phyloP scores from a whole-genome alignment of 1,140 invertebrate species.

The Chlorops oryzae region DNA sequence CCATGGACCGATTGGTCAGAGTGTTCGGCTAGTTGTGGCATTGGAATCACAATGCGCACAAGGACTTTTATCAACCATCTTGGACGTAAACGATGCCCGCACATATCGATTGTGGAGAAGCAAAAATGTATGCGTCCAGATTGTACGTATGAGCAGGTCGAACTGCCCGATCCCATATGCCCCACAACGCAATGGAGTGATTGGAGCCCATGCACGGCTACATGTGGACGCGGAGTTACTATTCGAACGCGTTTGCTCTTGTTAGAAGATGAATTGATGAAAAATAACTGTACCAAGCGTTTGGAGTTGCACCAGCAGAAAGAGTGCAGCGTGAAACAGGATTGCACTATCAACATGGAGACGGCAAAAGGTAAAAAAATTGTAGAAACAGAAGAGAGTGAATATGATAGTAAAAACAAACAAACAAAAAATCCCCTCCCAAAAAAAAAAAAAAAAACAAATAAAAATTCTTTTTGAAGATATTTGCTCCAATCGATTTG shows the following conservation, averaged over 20 bases:
- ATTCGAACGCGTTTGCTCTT: conserved; percentile 65
- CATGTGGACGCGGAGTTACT: conserved; percentile 64
- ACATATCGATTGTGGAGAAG: conserved; percentile 63
- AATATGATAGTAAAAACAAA: too few species aligned
- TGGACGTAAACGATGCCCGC: conserved; percentile 71
- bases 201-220: conserved; percentile 64
- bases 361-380: conserved; percentile 61
- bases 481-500: conserved; percentile 67
- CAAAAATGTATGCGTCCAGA: conserved; percentile 66
- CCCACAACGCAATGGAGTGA: conserved; percentile 64
- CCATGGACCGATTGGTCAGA: conserved; percentile 75
- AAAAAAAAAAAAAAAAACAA: too few species aligned
- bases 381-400: too few species aligned
- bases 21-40: conserved; percentile 76
- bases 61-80: conserved; percentile 65
- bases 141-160: conserved; percentile 53
- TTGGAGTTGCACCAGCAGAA: conserved; percentile 61
- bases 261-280: conserved; percentile 54
- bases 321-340: conserved; percentile 57
- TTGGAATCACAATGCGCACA: conserved; percentile 67
- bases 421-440: too few species aligned
- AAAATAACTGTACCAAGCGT: conserved; percentile 54
- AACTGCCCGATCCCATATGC: conserved; percentile 56
- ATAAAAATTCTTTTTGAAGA: too few species aligned
- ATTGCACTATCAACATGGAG: conserved; percentile 65